Percentiles rank a stretch among this genome's conserved stretches.
These are phyloP conservation scores for Sebastes cheni DNA, from an alignment of 2,797 vertebrate species.

Conservation along the genomic window DNA sequence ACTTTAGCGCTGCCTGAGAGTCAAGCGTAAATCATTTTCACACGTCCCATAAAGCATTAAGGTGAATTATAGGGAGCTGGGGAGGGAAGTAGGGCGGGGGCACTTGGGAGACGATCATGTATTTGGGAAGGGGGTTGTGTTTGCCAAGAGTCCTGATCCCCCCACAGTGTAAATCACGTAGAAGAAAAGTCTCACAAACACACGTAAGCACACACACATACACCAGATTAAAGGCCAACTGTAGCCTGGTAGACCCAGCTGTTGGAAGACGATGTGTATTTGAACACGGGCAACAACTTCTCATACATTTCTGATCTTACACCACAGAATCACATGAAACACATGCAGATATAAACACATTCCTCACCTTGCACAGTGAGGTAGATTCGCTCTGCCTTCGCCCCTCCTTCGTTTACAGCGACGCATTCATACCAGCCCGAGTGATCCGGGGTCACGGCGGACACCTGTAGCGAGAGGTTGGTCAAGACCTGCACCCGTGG, in stretches of 20 bases:
- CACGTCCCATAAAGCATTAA: slow-evolving; percentile 59
- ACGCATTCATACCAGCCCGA: slow-evolving; percentile 89
- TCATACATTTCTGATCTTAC: not conserved
- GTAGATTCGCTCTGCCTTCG: slow-evolving; percentile 77
- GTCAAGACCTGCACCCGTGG: slow-evolving; percentile 72
- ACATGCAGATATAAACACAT: not conserved
- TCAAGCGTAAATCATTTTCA: slow-evolving; percentile 71
- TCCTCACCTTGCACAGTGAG: slow-evolving; percentile 91
- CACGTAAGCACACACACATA: not conserved
- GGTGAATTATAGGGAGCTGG: slow-evolving; percentile 60
- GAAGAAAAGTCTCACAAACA: not conserved
- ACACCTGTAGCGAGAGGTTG: slow-evolving; percentile 89
- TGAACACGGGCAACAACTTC: not conserved
- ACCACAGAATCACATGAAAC: not conserved
- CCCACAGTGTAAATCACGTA: slow-evolving; percentile 37
- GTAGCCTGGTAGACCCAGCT: not conserved
- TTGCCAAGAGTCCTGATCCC: slow-evolving; percentile 31
- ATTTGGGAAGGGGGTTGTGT: slow-evolving; percentile 33
- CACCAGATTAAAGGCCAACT: not conserved
- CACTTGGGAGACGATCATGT: slow-evolving; percentile 37
- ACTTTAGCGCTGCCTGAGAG: slow-evolving; percentile 11
- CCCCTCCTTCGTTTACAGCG: slow-evolving; percentile 89
- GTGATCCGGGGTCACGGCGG: slow-evolving; percentile 74
- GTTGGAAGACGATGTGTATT: not conserved
- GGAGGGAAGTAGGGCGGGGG: not conserved